phyloP scores from a whole-genome alignment of 1,140 invertebrate genomes.

The Battus philenor region DNA sequence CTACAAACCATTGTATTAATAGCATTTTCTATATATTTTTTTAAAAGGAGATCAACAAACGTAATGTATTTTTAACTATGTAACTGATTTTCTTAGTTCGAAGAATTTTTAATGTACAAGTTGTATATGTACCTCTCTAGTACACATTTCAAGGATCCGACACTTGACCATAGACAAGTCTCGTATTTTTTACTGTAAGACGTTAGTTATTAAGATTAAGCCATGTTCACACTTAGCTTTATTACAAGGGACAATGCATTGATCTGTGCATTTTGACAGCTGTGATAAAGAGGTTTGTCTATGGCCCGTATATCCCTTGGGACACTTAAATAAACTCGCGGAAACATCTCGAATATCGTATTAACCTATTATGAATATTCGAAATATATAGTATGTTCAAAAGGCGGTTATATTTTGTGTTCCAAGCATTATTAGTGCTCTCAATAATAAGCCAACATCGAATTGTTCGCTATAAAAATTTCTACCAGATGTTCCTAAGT shows the following conservation, averaged over 20 bases:
- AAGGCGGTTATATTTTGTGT: not conserved
- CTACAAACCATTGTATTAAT: too few relatives aligned
- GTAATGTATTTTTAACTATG: too few relatives aligned
- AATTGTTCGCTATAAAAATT: slow-evolving; percentile 37
- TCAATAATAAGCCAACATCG: slow-evolving; percentile 20
- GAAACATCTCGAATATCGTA: not conserved
- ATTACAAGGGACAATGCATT: slow-evolving; percentile 50
- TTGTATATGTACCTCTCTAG: too few relatives aligned
- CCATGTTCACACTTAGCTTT: slow-evolving; percentile 67
- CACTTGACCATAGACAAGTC: slow-evolving; percentile 59
- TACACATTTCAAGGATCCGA: not conserved
- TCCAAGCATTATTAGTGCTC: slow-evolving; percentile 21
- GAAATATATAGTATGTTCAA: slow-evolving; percentile 5
- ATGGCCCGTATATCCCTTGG: slow-evolving; percentile 32
- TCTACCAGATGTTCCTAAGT: slow-evolving; percentile 67
- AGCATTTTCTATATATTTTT: too few relatives aligned
- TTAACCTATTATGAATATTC: slow-evolving; percentile 20
- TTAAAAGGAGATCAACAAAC: too few relatives aligned
- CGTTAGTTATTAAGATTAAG: slow-evolving; percentile 65
- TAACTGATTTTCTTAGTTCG: too few relatives aligned
- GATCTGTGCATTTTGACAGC: slow-evolving; percentile 63
- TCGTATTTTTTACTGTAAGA: slow-evolving; percentile 64
- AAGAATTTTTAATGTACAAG: too few relatives aligned
- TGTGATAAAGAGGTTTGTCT: slow-evolving; percentile 72
- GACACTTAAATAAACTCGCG: not conserved